Conservation (phyloP, 2,888 invertebrate genomes). For the Bombyx huttoni region DNA sequence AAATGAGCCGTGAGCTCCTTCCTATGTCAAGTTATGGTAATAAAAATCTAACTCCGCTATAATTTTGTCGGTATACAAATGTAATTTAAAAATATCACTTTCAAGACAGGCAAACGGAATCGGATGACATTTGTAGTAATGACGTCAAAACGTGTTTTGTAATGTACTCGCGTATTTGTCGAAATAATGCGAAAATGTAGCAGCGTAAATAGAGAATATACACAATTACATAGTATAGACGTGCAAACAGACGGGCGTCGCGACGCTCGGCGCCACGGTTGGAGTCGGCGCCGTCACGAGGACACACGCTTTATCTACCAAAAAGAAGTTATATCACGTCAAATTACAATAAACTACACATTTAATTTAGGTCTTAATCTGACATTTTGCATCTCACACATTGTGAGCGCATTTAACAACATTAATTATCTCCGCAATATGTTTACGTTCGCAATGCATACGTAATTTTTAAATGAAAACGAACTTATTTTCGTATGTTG, state of each 20-base stretch:
- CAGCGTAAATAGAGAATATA: slow-evolving; percentile 59
- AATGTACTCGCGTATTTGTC: slow-evolving; percentile 38
- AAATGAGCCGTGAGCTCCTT: no score
- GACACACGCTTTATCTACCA: slow-evolving; percentile 25
- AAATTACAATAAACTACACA: slow-evolving; percentile 14
- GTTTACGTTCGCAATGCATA: background rate
- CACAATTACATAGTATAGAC: slow-evolving; percentile 17
- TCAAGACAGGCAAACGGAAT: background rate
- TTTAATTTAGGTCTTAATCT: background rate
- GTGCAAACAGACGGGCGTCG: slow-evolving; percentile 53
- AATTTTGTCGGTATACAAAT: no score
- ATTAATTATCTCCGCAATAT: background rate
- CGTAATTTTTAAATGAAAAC: background rate
- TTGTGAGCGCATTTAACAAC: background rate
- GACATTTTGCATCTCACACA: background rate
- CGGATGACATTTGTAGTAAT: slow-evolving; percentile 1
- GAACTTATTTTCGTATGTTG: no score
- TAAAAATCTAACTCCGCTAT: no score
- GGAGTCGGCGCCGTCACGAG: slow-evolving; percentile 21
- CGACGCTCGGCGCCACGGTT: slow-evolving; percentile 34
- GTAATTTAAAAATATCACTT: no score
- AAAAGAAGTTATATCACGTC: slow-evolving; percentile 24
- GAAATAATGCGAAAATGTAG: slow-evolving; percentile 46
- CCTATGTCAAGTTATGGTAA: no score
- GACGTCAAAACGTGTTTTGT: slow-evolving; percentile 25